A percentile compares a stretch with the other conserved stretches of the same genome.
phyloP scores from a whole-genome alignment of 2,888 invertebrate genomes.

The Lasioglossum malachurum region DNA sequence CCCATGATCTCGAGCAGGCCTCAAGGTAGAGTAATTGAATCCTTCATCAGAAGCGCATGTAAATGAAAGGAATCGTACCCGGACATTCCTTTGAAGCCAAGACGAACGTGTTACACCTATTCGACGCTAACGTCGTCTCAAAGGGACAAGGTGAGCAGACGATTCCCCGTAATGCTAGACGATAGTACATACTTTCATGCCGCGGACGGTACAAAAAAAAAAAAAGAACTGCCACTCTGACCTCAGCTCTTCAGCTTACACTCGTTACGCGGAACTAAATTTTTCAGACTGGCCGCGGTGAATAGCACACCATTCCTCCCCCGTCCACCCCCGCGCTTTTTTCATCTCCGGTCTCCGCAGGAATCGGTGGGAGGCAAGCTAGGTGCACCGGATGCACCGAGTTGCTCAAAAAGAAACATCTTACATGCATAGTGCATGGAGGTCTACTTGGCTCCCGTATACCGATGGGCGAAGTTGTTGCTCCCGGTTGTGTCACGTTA shows the following conservation, averaged over 20 bases:
- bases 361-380: conserved; percentile 42
- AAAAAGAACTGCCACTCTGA: conserved; percentile 59
- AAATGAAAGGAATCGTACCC: not conserved
- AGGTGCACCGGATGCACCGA: conserved; percentile 10
- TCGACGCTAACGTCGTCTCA: conserved; percentile 12
- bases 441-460: conserved; percentile 14
- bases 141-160: conserved; percentile 37
- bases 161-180: conserved; percentile 13
- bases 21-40: not conserved
- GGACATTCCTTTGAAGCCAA: not conserved
- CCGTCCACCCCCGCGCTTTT: not conserved
- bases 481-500: not conserved
- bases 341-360: conserved; percentile 21
- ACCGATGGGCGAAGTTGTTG: conserved; percentile 7
- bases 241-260: conserved; percentile 73
- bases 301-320: conserved; percentile 69
- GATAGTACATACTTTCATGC: conserved; percentile 39
- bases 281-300: conserved; percentile 77
- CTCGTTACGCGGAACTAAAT: conserved; percentile 79
- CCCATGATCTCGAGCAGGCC: not conserved
- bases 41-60: not conserved
- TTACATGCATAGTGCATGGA: conserved; percentile 45
- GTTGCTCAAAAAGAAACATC: conserved; percentile 47
- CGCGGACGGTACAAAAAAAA: conserved; percentile 15
- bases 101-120: not conserved